These are phyloP conservation scores for Drosophila vallismaia DNA, from an alignment of 2,888 invertebrate species.

Conservation along the genomic window DNA sequence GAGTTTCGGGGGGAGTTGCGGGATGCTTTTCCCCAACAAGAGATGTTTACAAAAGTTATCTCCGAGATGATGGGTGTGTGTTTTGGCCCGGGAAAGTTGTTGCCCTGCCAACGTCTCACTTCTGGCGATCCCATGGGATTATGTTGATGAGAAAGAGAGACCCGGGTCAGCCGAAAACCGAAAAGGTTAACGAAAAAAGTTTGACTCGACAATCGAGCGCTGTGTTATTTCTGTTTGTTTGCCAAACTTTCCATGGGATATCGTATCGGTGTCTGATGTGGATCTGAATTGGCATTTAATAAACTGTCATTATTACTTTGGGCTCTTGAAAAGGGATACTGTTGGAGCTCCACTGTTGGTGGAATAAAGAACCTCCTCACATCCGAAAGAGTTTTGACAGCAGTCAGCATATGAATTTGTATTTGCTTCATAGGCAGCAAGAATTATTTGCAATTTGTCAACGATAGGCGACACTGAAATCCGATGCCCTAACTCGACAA, in stretches of 20 bases:
- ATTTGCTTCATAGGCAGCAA: slow-evolving; percentile 24
- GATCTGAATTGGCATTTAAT: slow-evolving; percentile 52
- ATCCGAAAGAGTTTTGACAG: slow-evolving; percentile 17
- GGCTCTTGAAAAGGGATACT: slow-evolving; percentile 40
- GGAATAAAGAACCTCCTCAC: not conserved
- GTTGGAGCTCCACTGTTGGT: slow-evolving; percentile 2
- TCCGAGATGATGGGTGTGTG: slow-evolving; percentile 31
- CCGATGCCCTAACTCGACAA: slow-evolving; percentile 41
- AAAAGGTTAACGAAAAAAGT: slow-evolving; percentile 56
- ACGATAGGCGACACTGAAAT: slow-evolving; percentile 56
- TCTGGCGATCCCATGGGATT: slow-evolving; percentile 26
- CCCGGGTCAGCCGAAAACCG: slow-evolving; percentile 38
- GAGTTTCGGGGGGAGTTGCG: slow-evolving; percentile 17
- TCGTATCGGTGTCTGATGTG: slow-evolving; percentile 17
- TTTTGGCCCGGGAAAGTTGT: slow-evolving; percentile 53
- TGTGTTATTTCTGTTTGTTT: slow-evolving; percentile 32
- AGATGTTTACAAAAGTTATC: slow-evolving; percentile 39
- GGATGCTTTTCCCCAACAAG: slow-evolving; percentile 14
- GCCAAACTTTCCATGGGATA: slow-evolving; percentile 32
- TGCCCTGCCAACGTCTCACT: not conserved
- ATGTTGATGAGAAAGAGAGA: slow-evolving; percentile 35
- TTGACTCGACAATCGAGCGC: slow-evolving; percentile 41
- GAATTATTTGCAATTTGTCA: slow-evolving; percentile 70
- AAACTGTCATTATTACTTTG: slow-evolving; percentile 51
- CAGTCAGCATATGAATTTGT: slow-evolving; percentile 21